These are phyloP conservation scores for Parnassius glacialis DNA, from an alignment of 2,888 invertebrate species.

Conservation along the genomic window DNA sequence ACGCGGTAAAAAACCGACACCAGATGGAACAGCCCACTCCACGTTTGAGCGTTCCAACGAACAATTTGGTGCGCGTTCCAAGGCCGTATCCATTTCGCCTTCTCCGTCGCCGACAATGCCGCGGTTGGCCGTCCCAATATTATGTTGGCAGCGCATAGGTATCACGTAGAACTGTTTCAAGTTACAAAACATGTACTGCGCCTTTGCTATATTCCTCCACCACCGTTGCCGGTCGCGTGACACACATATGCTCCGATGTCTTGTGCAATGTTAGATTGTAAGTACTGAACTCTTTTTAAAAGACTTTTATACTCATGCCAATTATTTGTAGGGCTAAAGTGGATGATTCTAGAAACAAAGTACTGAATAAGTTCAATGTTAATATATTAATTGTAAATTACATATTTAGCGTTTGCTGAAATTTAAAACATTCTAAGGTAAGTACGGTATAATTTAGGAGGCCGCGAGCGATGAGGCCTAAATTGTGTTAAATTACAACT, in stretches of 20 bases:
- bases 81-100: conserved; percentile 28
- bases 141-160: conserved; percentile 69
- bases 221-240: conserved; percentile 73
- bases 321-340: conserved; percentile 22
- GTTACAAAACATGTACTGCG: conserved; percentile 73
- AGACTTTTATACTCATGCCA: conserved; percentile 33
- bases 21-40: too few relatives aligned
- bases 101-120: conserved; percentile 63
- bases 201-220: conserved; percentile 73
- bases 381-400: conserved; percentile 4
- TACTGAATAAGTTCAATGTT: conserved; percentile 21
- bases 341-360: conserved; percentile 17
- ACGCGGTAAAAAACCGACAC: too few relatives aligned
- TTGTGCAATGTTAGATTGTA: conserved; percentile 80
- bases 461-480: conserved; percentile 22
- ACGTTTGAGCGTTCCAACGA: too few relatives aligned
- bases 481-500: conserved; percentile 13
- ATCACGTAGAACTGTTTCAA: conserved; percentile 69
- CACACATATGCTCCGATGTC: conserved; percentile 56
- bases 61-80: too few relatives aligned
- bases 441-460: conserved; percentile 1
- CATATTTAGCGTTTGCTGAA: background rate
- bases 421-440: conserved; percentile 1
- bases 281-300: conserved; percentile 58
- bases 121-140: conserved; percentile 59